Evolutionary conservation across 2,797 vertebrate species (phyloP).

Genomic region (Crocidura indochinensis): DNA sequence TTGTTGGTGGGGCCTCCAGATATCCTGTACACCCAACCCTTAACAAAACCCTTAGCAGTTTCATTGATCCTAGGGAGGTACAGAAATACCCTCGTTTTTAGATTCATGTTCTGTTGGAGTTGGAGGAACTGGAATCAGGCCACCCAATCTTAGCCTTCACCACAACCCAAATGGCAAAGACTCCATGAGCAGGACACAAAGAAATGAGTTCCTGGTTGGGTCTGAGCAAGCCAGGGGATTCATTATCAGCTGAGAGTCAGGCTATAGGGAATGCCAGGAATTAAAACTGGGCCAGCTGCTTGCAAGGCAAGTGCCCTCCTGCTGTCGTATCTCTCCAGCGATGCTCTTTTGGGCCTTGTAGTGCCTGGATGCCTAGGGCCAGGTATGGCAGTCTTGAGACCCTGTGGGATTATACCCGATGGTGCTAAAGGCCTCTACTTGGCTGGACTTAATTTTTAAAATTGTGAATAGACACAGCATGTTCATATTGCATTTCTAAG

Average conservation of each 20-base stretch:
- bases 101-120: background rate
- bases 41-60: background rate
- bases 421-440: too few species aligned
- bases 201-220: background rate
- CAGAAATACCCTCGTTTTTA: too few species aligned
- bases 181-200: background rate
- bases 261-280: too few species aligned
- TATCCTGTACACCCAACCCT: too few species aligned
- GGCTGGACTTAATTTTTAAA: background rate
- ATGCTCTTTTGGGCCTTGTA: too few species aligned
- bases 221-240: background rate
- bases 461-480: background rate
- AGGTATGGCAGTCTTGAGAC: too few species aligned
- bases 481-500: background rate
- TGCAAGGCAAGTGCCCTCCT: too few species aligned
- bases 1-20: background rate
- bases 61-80: background rate
- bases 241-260: background rate
- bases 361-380: too few species aligned
- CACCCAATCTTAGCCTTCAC: background rate
- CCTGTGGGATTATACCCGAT: too few species aligned
- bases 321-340: too few species aligned
- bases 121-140: background rate
- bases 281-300: too few species aligned
- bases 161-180: background rate